Evolutionary conservation across 2,888 invertebrate species (phyloP).

Genomic region (Drepanosiphum platanoidis): DNA sequence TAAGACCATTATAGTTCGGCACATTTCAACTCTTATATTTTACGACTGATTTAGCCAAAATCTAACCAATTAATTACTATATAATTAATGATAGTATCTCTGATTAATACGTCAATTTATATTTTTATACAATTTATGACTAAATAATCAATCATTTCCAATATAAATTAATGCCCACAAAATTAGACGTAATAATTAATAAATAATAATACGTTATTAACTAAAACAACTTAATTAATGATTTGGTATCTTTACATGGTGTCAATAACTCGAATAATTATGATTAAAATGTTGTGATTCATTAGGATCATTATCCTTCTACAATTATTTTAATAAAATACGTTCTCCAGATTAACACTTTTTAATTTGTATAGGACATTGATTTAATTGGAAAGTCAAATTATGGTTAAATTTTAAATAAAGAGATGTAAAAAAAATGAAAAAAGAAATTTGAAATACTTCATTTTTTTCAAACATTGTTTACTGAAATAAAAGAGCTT

Average conservation of each 20-base stretch:
- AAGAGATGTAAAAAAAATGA: neutral
- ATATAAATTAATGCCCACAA: neutral
- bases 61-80: too few species aligned
- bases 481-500: too few species aligned
- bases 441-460: too few species aligned
- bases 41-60: too few species aligned
- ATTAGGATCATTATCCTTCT: neutral
- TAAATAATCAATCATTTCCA: neutral
- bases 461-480: too few species aligned
- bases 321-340: slow-evolving; percentile 6
- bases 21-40: too few species aligned
- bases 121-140: neutral
- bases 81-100: too few species aligned
- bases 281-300: slow-evolving; percentile 1
- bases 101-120: too few species aligned
- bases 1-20: too few species aligned
- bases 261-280: neutral
- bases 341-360: slow-evolving; percentile 1
- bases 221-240: neutral
- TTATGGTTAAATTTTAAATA: neutral
- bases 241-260: neutral
- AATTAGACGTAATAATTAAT: slow-evolving; percentile 8
- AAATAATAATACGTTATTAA: neutral
- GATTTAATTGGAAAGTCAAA: neutral
- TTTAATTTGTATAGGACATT: neutral